Evolutionary conservation across 2,797 vertebrate species (phyloP).

Genomic region (Potorous gilbertii): DNA sequence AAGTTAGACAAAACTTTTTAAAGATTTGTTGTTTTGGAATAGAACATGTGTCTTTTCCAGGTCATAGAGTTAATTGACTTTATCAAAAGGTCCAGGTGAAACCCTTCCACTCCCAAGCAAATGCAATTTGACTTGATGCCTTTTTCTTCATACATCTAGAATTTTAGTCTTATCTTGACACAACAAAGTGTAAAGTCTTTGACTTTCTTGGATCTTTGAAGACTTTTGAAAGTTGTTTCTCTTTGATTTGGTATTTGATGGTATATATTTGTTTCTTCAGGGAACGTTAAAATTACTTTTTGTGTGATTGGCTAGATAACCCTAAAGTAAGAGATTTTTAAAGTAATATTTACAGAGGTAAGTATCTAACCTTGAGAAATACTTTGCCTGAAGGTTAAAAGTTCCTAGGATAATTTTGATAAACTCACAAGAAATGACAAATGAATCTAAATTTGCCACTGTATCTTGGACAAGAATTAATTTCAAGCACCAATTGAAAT

Average conservation of each 20-base stretch:
- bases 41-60: constrained; percentile 5
- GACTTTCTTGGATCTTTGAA: constrained; percentile 18
- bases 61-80: constrained; percentile 27
- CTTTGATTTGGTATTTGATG: constrained; percentile 17
- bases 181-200: constrained; percentile 58
- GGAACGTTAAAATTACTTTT: constrained; percentile 42
- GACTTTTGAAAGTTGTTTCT: constrained; percentile 46
- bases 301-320: constrained; percentile 26
- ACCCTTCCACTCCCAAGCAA: neutral
- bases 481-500: constrained; percentile 31
- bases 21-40: neutral
- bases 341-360: neutral
- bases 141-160: constrained; percentile 36
- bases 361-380: constrained; percentile 8
- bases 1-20: neutral
- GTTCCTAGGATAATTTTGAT: constrained; percentile 29
- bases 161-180: constrained; percentile 55
- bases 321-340: constrained; percentile 40
- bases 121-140: neutral
- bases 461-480: neutral
- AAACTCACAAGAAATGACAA: constrained; percentile 33
- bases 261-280: constrained; percentile 7
- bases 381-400: constrained; percentile 34
- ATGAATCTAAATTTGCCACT: constrained; percentile 8
- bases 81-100: constrained; percentile 37